Evolutionary conservation across 2,888 invertebrate genomes (phyloP).

Genomic region (Drosophila multiciliata): DNA sequence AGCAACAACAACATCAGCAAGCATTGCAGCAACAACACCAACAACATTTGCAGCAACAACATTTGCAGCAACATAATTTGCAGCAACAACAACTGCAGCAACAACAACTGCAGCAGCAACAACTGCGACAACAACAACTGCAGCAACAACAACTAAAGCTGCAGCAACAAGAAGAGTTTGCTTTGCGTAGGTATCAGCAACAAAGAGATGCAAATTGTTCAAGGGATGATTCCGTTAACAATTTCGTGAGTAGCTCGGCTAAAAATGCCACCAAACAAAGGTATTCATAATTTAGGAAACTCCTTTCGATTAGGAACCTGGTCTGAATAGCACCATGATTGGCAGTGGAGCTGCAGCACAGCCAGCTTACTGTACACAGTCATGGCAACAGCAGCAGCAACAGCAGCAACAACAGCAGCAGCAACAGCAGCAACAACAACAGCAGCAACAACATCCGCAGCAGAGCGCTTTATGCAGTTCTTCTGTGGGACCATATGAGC

Average conservation of each 20-base stretch:
- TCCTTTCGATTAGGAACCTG: constrained; percentile 41
- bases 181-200: neutral
- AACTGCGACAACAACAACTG: constrained; percentile 2
- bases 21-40: constrained; percentile 20
- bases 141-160: neutral
- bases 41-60: neutral
- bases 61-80: constrained; percentile 17
- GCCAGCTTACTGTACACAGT: neutral
- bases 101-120: constrained; percentile 3
- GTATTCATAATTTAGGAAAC: neutral
- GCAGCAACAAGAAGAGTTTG: neutral
- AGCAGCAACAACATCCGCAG: neutral
- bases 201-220: neutral
- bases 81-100: constrained; percentile 4
- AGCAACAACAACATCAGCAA: constrained; percentile 4
- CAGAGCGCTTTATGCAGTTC: neutral
- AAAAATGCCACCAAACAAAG: neutral
- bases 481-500: neutral
- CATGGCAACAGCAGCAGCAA: constrained; percentile 3
- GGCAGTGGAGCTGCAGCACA: neutral
- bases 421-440: constrained; percentile 3
- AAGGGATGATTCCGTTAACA: constrained; percentile 10
- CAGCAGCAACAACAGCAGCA: neutral
- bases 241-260: constrained; percentile 39
- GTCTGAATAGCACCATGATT: constrained; percentile 53